Evolutionary conservation across 2,888 invertebrate species (phyloP), one percentile per base, ranked within the genome.

Genomic region (Acanthosepion lycidas): DNA sequence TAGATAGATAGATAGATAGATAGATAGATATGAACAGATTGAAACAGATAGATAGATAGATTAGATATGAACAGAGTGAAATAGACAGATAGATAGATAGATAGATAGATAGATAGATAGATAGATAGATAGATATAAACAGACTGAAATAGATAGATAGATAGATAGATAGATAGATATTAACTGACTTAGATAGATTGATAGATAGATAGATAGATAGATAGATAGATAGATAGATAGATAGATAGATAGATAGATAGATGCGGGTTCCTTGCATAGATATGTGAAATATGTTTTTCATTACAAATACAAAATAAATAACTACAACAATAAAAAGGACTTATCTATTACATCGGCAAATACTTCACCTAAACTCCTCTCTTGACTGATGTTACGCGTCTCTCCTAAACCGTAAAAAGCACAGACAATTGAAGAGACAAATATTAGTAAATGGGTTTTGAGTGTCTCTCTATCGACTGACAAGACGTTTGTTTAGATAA

Each of bases 201-300:
- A 59, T 94, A 33, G 23, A 59, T 94, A 59, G 53, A 59, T 94
- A 42, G 53, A 59, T 94, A 59, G 8, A 33, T 51, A 59, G 51
- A 59, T 93, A 59, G 51, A 59, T 93, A 59, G 51, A 59, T 93
- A 59, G 51, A 33, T 51, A 59, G 51, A 59, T 93, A 59, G 51
- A 59, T 51, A 59, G 53, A 59, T 94, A 33, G 53, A 59, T 94
- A 59, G 20, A 59, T 94, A 42, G 53, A 42, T 94, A 42, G 53
- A 42, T 94, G 28, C 23, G 2, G 0, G 15, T 9, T 48, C 8
- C 5, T 23, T 23, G 92, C 5, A 48, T 26, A 49, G 23, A 42
- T 42, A 1, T 42, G 26, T 48, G 48, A 49, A 49, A 49, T 12
- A 8, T 92, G 18, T 23, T 48, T 92, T 48, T 23, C 23, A 6